These are phyloP conservation scores for Cecidostiba fungosa DNA, from an alignment of 2,888 invertebrate species.

Conservation along the genomic window DNA sequence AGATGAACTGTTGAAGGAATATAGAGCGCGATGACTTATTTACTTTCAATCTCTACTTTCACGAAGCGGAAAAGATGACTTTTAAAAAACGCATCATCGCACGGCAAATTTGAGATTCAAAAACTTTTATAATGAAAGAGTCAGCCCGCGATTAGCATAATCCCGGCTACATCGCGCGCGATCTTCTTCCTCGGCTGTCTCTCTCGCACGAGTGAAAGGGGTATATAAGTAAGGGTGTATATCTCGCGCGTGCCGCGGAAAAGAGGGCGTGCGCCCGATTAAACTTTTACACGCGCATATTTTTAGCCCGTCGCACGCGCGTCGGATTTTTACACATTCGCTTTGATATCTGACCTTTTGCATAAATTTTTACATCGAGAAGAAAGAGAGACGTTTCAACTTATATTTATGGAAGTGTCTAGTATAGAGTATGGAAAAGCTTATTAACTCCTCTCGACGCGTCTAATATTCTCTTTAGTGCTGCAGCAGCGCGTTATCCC, in stretches of 20 bases:
- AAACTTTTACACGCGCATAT: slow-evolving; percentile 45
- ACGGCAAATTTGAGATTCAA: slow-evolving; percentile 1
- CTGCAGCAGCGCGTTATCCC: background rate
- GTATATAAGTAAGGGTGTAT: slow-evolving; percentile 11
- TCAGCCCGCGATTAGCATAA: slow-evolving; percentile 35
- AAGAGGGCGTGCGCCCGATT: slow-evolving; percentile 24
- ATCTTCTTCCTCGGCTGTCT: background rate
- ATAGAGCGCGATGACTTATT: background rate
- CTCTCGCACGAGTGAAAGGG: slow-evolving; percentile 1
- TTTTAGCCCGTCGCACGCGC: slow-evolving; percentile 1
- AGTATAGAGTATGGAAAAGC: background rate
- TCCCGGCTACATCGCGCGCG: slow-evolving; percentile 22
- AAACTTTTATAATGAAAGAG: background rate
- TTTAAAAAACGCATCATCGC: background rate
- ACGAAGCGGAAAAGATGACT: background rate
- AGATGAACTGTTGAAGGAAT: background rate
- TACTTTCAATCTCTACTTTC: too few relatives aligned
- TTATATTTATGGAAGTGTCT: too few relatives aligned
- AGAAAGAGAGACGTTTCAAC: too few relatives aligned
- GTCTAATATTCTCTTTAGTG: background rate
- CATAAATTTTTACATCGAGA: too few relatives aligned
- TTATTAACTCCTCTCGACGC: background rate
- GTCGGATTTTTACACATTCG: background rate
- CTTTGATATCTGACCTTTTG: background rate
- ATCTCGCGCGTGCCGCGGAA: background rate